phyloP scores from a whole-genome alignment of 1,140 invertebrate genomes.

The Trichoplusia ni region DNA sequence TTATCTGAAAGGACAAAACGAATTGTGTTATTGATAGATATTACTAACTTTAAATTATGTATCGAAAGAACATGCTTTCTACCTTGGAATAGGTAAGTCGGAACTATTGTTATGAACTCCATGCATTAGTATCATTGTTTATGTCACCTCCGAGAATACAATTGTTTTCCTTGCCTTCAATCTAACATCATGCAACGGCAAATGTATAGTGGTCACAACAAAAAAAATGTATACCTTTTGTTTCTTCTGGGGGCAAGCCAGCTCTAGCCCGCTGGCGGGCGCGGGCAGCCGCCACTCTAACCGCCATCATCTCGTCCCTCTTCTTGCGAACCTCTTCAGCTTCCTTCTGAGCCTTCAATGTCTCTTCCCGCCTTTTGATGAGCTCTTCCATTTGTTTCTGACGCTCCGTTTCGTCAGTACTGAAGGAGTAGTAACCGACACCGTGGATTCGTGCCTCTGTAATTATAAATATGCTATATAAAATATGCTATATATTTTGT shows the following conservation, averaged over 20 bases:
- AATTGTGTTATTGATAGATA: neutral
- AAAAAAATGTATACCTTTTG: slow-evolving; percentile 62
- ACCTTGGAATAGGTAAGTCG: too few relatives aligned
- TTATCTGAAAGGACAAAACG: slow-evolving; percentile 65
- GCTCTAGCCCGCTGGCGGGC: slow-evolving; percentile 89
- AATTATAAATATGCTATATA: slow-evolving; percentile 56
- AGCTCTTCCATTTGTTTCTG: slow-evolving; percentile 89
- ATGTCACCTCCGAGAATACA: too few relatives aligned
- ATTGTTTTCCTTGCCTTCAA: too few relatives aligned
- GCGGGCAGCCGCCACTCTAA: slow-evolving; percentile 89
- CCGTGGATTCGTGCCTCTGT: slow-evolving; percentile 93
- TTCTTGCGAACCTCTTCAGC: slow-evolving; percentile 84
- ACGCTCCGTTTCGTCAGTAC: slow-evolving; percentile 90
- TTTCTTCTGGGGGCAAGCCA: slow-evolving; percentile 87
- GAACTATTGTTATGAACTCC: too few relatives aligned
- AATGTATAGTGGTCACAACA: too few relatives aligned
- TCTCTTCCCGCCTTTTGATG: slow-evolving; percentile 86
- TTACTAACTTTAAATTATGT: too few relatives aligned
- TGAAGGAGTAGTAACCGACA: slow-evolving; percentile 94
- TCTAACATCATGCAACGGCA: too few relatives aligned
- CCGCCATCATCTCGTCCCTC: slow-evolving; percentile 87
- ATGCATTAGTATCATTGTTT: too few relatives aligned
- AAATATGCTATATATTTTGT: too few relatives aligned
- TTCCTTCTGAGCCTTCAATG: slow-evolving; percentile 85
- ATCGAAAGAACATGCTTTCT: too few relatives aligned